Base-by-base conservation (phyloP, 2,113 vertebrate species). In the Megalops atlanticus region DNA sequence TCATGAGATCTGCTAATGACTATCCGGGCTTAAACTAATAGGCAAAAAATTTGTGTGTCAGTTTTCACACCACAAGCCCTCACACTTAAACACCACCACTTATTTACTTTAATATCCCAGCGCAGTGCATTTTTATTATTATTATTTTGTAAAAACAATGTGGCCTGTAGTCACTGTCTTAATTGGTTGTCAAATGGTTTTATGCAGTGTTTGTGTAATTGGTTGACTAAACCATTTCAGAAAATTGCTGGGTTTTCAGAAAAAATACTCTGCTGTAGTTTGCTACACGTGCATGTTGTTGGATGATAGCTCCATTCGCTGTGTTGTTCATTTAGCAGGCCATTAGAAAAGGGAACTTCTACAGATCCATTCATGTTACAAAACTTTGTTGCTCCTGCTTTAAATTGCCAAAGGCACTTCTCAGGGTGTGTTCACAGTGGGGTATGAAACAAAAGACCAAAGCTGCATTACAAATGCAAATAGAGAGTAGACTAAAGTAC, bases 401-500 rank as follows among this genome's bases (percentile, higher is more conserved):
- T 68, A 47, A 35, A 73, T 77, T 47, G 74, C 83, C 49, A 58
- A 24, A 77, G 81, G 83, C 79, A 76, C 31, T 36, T 49, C 54
- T 58, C 8, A 70, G 77, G 35, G 18, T 77, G 74, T 71, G 49
- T 52, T 33, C 75, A 47, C 40, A 33, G 45, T 72, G 71, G 47
- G 76, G 69, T 24, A 54, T 76, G 31, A 69, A 75, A 69, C 14
- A 24, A 73, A 74, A 83, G 73, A 79, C 78, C 47, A 81, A 73
- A 40, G 72, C 77, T 70, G 71, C 47, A 79, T 84, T 81, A 83
- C 74, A 77, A 79, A 70, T 73, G 69, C 83, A 86, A 78, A 83
- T 76, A 81, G 41, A 33, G 54, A 80, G 41, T 80, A 64, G 70
- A 72, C 35, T 47, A 74, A 40, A 75, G 40, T 38, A 70, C 24